Conservation (phyloP, 2,113 vertebrate species). For the Hippolais icterina region DNA sequence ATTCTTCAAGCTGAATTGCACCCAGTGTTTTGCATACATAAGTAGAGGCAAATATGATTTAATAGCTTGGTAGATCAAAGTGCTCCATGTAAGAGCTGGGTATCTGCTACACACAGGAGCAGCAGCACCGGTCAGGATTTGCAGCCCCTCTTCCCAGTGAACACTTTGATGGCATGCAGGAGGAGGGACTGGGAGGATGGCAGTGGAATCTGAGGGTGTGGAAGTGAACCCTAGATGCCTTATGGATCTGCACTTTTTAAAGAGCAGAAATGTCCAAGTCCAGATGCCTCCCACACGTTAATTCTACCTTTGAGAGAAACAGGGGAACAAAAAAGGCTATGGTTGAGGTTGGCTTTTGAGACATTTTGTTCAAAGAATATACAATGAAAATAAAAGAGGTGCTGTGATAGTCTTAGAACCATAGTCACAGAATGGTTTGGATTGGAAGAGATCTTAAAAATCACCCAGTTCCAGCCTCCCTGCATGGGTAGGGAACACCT, state of each 20-base stretch:
- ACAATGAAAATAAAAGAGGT: not conserved
- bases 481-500: not conserved
- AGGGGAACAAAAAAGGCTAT: not conserved
- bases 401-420: not conserved
- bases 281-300: not conserved
- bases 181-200: not conserved
- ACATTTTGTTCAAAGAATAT: not conserved
- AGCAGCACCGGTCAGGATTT: fast-evolving
- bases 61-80: not conserved
- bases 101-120: not conserved
- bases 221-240: not conserved
- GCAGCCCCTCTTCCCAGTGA: fast-evolving
- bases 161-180: fast-evolving
- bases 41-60: constrained; percentile 1
- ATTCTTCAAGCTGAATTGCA: not conserved
- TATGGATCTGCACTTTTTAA: not conserved
- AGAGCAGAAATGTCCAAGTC: not conserved
- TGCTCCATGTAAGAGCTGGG: fast-evolving
- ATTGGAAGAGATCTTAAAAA: not conserved
- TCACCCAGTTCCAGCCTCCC: not conserved
- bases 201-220: not conserved
- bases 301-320: not conserved
- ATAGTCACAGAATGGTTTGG: not conserved
- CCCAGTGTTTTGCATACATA: not conserved
- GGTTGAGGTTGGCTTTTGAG: not conserved